phyloP scores from a whole-genome alignment of 2,113 vertebrate genomes.

The Tragelaphus imberbis region DNA sequence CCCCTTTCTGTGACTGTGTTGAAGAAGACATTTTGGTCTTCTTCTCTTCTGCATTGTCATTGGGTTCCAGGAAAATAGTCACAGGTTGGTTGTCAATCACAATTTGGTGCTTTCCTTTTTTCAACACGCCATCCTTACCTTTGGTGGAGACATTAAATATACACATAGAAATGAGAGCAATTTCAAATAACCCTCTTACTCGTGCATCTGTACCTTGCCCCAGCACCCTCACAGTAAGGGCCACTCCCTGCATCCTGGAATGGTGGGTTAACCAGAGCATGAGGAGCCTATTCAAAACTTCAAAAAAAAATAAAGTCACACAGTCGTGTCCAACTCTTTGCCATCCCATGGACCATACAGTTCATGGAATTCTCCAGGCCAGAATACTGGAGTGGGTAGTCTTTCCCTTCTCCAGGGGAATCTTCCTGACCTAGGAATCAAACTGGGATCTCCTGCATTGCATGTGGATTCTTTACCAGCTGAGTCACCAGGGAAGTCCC shows the following conservation, averaged over 20 bases:
- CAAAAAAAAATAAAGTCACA: background rate
- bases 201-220: background rate
- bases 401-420: background rate
- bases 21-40: background rate
- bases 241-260: background rate
- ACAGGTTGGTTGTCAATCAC: fast-evolving
- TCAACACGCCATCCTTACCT: slow-evolving; percentile 63
- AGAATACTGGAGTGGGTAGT: background rate
- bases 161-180: background rate
- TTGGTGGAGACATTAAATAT: slow-evolving; percentile 29
- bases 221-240: background rate
- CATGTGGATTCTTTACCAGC: background rate
- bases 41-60: background rate
- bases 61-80: slow-evolving; percentile 46
- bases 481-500: background rate
- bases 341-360: background rate
- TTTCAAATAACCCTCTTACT: background rate
- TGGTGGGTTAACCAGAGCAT: background rate
- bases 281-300: background rate
- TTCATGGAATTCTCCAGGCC: background rate
- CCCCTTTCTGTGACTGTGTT: background rate
- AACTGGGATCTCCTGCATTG: background rate
- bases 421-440: background rate
- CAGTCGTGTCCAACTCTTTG: background rate
- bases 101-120: slow-evolving; percentile 17